Percentiles rank a stretch among this genome's conserved stretches.
Conservation (phyloP, 2,888 invertebrate species). For the Raillietiella orientalis region DNA sequence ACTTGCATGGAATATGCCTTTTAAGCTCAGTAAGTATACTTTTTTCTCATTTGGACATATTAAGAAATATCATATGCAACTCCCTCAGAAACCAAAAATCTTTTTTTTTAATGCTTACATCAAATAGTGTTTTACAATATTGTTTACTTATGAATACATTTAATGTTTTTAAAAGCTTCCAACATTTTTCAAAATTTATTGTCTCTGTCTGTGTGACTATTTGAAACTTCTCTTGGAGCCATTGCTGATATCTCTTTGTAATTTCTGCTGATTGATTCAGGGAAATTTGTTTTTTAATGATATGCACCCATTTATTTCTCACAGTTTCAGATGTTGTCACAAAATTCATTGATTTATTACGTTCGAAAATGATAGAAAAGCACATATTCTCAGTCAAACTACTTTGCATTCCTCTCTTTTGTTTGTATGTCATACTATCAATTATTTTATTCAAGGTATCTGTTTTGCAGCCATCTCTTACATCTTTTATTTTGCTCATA, state of each 20-base stretch:
- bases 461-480: constrained; percentile 14
- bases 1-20: no score
- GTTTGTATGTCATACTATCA: constrained; percentile 9
- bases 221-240: no score
- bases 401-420: constrained; percentile 3
- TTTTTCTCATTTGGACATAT: no score
- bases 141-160: no score
- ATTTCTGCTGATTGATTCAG: constrained; percentile 9
- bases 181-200: no score
- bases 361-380: constrained; percentile 12
- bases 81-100: no score
- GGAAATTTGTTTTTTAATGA: constrained; percentile 11
- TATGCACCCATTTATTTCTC: constrained; percentile 11
- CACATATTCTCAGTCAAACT: constrained; percentile 9
- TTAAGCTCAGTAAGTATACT: no score
- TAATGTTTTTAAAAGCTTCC: no score
- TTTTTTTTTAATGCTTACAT: no score
- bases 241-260: constrained; percentile 10
- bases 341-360: constrained; percentile 11
- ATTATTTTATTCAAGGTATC: constrained; percentile 14
- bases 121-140: no score
- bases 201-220: no score
- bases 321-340: constrained; percentile 10
- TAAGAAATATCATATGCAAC: no score
- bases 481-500: constrained; percentile 12